These are phyloP conservation scores for Zaprionus bogoriensis DNA, from an alignment of 2,888 invertebrate species.

Conservation along the genomic window DNA sequence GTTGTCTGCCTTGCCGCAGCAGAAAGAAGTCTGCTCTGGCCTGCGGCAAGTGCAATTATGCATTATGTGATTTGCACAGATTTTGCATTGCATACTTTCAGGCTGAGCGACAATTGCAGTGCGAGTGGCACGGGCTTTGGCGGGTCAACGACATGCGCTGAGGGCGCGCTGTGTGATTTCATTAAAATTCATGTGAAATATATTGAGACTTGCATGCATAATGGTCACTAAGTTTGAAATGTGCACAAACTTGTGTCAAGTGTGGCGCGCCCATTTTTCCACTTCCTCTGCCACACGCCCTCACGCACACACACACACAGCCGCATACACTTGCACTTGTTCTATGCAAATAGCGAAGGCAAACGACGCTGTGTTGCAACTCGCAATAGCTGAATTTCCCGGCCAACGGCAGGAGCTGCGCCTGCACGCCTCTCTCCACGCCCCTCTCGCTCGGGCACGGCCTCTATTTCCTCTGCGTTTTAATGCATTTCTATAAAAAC, in stretches of 20 bases:
- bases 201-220: constrained; percentile 76
- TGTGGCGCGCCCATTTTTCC: constrained; percentile 28
- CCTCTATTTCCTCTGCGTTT: constrained; percentile 34
- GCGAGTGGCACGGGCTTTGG: not conserved
- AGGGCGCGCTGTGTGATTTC: constrained; percentile 31
- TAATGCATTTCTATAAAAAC: constrained; percentile 55
- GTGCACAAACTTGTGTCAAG: constrained; percentile 61
- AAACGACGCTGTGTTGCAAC: constrained; percentile 47
- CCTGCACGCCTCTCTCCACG: not conserved
- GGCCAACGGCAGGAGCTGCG: not conserved
- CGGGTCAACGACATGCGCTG: not conserved
- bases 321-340: constrained; percentile 18
- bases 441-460: not conserved
- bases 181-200: constrained; percentile 75
- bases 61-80: constrained; percentile 58
- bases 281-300: constrained; percentile 1
- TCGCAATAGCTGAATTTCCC: constrained; percentile 32
- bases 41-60: constrained; percentile 56
- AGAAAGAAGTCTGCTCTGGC: constrained; percentile 9
- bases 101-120: constrained; percentile 6
- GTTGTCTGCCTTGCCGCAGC: constrained; percentile 13
- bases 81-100: constrained; percentile 26
- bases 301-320: not conserved
- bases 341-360: constrained; percentile 57
- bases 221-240: constrained; percentile 73